These are phyloP conservation scores for Anadara kagoshimensis DNA, from an alignment of 1,140 invertebrate genomes.

Conservation along the genomic window DNA sequence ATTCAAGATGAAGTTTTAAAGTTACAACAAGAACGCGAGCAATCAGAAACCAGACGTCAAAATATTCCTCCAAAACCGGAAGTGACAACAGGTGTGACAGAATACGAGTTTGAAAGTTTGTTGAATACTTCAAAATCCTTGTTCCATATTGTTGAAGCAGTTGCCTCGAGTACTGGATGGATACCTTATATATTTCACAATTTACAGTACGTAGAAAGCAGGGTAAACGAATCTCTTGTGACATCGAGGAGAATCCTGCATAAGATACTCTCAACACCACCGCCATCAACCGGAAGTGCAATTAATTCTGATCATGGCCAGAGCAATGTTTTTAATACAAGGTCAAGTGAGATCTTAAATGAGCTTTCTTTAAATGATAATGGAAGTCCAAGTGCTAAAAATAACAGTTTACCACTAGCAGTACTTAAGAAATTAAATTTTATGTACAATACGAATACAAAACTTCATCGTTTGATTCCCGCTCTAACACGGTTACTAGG, in stretches of 20 bases:
- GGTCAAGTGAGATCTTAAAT: no score
- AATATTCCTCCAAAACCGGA: background rate
- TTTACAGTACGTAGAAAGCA: conserved; percentile 49
- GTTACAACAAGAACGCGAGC: conserved; percentile 38
- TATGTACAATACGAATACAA: conserved; percentile 43
- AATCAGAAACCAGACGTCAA: background rate
- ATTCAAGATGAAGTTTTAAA: conserved; percentile 48
- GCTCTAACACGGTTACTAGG: conserved; percentile 49
- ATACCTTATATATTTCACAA: conserved; percentile 55
- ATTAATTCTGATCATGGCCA: no score
- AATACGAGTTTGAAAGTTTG: conserved; percentile 34
- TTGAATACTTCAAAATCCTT: conserved; percentile 48
- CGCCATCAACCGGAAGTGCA: background rate
- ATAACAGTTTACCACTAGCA: no score
- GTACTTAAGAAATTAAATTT: conserved; percentile 25
- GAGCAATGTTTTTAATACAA: no score
- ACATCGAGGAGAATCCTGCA: conserved; percentile 16
- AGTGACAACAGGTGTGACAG: conserved; percentile 14
- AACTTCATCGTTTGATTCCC: conserved; percentile 48
- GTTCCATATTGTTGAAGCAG: conserved; percentile 47
- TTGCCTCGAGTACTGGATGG: conserved; percentile 57
- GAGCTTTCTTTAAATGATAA: no score
- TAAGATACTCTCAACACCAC: conserved; percentile 1
- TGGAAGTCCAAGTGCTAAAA: no score
- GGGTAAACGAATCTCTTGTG: conserved; percentile 42